Conservation (phyloP, 1,140 invertebrate species). For the Atta cephalotes region DNA sequence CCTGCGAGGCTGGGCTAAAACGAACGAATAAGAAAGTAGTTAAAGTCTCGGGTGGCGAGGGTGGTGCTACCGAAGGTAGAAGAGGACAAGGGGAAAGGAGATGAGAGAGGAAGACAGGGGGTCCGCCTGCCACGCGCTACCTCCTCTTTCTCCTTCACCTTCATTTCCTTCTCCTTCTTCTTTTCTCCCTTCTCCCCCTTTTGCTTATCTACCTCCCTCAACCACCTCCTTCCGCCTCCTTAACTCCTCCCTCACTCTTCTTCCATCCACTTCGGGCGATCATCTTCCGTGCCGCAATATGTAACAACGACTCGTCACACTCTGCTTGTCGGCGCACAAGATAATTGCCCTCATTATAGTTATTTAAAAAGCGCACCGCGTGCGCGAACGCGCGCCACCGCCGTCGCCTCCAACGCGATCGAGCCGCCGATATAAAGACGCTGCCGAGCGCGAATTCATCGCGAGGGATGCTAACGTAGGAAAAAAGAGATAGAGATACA, state of each 20-base stretch:
- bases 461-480: constrained; percentile 21
- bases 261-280: constrained; percentile 60
- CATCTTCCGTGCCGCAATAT: constrained; percentile 79
- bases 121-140: constrained; percentile 81
- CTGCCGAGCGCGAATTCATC: constrained; percentile 72
- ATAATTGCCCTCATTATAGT: constrained; percentile 86
- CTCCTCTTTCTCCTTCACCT: constrained; percentile 66
- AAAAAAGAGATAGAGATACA: background rate
- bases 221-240: background rate
- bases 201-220: background rate
- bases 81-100: constrained; percentile 56
- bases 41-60: constrained; percentile 66
- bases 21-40: constrained; percentile 80
- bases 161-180: constrained; percentile 27
- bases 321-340: constrained; percentile 85
- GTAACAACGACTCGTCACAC: constrained; percentile 84
- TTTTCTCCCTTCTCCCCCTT: background rate
- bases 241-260: constrained; percentile 33
- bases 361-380: constrained; percentile 82
- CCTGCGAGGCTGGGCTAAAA: constrained; percentile 70
- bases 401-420: constrained; percentile 67
- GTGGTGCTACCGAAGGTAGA: constrained; percentile 60
- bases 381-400: constrained; percentile 61
- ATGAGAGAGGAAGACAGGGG: constrained; percentile 64
- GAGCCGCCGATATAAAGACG: constrained; percentile 67